Evolutionary conservation across 2,888 invertebrate genomes (phyloP), one percentile per base, ranked within the genome.

Genomic region (Sinopyrophorus schimmeli): DNA sequence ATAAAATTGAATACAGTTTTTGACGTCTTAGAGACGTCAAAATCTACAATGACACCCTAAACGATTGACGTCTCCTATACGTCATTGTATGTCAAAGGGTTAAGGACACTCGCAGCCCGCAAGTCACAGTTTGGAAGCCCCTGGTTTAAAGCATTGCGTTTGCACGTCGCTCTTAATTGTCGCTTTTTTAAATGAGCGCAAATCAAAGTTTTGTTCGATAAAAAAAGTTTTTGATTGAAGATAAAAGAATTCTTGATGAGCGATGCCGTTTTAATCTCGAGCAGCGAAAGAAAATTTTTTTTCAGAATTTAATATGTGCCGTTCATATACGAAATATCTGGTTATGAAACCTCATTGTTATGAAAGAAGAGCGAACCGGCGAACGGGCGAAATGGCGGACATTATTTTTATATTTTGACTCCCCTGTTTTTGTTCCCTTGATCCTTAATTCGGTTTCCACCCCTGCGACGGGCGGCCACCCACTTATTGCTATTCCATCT

Each of bases 401-500:
- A 63, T 63, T 65, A 67, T 68, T 66, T 65, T 67, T 68, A 67
- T 67, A 67, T 67, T 67, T 67, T 65, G 66, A 66, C 66, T 68
- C 67, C 68, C 69, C 69, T 66, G 65, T 68, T 68, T 69, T 66
- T 67, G 64, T 67, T 66, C 64, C 63, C 63, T 66, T 69, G 69
- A 70, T 70, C 70, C 69, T 67, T 71, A 71, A 69, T 71, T 70
- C 69, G 66, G 65, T 66, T 69, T 68, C 65, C 68, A 65, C 65
- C 68, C 67, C 61, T 58, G 49, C 52, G 58, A 57, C 52, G 53
- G 54, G 55, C 58, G 61, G 59, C 69, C 69, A 69, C 70, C 69
- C 69, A 69, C 69, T 69, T 69, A 70, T 69, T 69, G 69, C 69
- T 70, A 68, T 70, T 69, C 70, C 69, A 69, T 70, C 69, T 69